Conservation (phyloP, 35 echinoderm and acorn worm species). For the Apostichopus japonicus region DNA sequence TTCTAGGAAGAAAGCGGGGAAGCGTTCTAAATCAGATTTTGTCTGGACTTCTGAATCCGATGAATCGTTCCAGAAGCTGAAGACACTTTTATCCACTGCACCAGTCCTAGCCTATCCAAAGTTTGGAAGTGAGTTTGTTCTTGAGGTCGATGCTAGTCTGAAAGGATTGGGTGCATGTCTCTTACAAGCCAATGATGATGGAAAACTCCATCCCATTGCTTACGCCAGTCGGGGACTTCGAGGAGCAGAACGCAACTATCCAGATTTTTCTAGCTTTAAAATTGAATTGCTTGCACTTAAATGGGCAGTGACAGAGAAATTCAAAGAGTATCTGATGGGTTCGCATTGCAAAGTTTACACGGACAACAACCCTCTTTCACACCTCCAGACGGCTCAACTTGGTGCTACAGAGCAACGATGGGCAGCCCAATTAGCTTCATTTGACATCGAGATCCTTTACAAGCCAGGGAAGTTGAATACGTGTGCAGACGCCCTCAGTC, state of each 20-base stretch:
- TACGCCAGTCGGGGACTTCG: constrained; percentile 14
- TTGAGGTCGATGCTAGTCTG: constrained; percentile 48
- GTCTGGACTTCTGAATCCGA: constrained; percentile 31
- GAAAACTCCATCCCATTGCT: constrained; percentile 13
- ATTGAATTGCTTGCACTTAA: constrained; percentile 32
- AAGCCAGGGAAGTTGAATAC: constrained; percentile 6
- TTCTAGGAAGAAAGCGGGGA: not conserved
- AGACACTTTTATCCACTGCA: constrained; percentile 14
- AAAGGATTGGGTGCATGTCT: constrained; percentile 59
- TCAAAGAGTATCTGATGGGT: constrained; percentile 33
- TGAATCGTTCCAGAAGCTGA: not conserved
- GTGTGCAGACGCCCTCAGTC: constrained; percentile 28
- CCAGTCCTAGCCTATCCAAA: constrained; percentile 24
- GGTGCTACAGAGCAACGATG: constrained; percentile 26
- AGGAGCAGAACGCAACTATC: constrained; percentile 41
- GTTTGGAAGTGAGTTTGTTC: constrained; percentile 5
- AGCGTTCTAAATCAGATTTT: not conserved
- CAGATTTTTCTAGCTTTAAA: not conserved
- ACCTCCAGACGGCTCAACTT: constrained; percentile 20
- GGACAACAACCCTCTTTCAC: constrained; percentile 48
- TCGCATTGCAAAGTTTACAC: constrained; percentile 18
- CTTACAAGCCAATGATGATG: constrained; percentile 3
- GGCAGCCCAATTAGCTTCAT: constrained; percentile 11
- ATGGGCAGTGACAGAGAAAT: constrained; percentile 63
- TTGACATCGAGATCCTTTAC: constrained; percentile 30